phyloP scores from a whole-genome alignment of 2,797 vertebrate genomes.

The Okamejei kenojei region DNA sequence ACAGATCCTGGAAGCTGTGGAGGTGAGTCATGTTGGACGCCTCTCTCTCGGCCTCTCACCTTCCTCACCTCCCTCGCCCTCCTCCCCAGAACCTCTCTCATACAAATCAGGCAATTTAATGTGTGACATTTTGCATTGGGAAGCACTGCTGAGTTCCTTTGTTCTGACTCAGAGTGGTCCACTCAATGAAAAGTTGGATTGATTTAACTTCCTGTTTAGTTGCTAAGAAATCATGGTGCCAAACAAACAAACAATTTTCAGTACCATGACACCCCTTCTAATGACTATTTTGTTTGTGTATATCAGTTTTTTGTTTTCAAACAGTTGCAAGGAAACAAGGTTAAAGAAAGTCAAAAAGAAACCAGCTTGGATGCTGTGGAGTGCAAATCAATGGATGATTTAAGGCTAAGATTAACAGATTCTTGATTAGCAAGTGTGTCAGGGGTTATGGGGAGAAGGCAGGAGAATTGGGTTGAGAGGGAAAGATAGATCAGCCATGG shows the following conservation, averaged over 20 bases:
- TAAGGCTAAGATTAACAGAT: no score
- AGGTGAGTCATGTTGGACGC: constrained; percentile 54
- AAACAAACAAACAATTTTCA: background rate
- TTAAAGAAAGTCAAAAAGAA: background rate
- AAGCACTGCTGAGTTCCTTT: background rate
- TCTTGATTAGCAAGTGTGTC: no score
- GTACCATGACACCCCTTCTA: no score
- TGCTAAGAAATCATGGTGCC: background rate
- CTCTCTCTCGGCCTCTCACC: no score
- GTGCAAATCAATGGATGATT: no score
- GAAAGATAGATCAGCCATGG: no score
- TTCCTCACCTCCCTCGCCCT: background rate
- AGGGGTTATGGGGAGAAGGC: no score
- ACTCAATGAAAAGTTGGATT: background rate
- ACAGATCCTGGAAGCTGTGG: constrained; percentile 79
- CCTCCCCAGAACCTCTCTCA: background rate
- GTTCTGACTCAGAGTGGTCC: background rate
- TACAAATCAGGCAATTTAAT: background rate
- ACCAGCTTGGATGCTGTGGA: background rate
- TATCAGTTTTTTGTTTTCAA: background rate
- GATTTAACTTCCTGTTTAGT: background rate
- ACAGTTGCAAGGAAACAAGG: background rate
- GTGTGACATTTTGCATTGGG: background rate
- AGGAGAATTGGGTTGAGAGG: no score
- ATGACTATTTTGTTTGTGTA: background rate